Percentiles rank a stretch among this genome's conserved stretches.
phyloP scores from a whole-genome alignment of 2,888 invertebrate species.

The Catotricha subobsoleta region DNA sequence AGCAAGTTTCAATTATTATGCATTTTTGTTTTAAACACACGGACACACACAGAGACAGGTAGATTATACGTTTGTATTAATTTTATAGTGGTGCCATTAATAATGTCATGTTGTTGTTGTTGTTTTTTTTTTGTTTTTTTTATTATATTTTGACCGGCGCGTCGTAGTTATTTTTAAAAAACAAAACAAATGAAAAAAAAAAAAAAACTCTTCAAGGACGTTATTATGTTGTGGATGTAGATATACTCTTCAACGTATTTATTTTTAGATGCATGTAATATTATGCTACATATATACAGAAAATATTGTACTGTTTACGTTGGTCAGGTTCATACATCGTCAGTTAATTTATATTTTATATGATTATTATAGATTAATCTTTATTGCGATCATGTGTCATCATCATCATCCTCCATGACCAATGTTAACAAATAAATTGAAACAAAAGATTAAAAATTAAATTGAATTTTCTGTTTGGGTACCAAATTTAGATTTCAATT shows the following conservation, averaged over 20 bases:
- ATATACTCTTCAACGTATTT: neutral
- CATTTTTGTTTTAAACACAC: no score
- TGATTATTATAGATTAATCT: no score
- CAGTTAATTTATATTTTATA: no score
- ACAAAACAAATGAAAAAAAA: neutral
- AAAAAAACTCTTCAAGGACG: neutral
- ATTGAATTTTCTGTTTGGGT: no score
- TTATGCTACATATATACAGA: neutral
- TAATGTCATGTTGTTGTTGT: neutral
- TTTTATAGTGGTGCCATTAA: neutral
- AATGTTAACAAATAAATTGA: no score
- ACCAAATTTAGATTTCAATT: no score
- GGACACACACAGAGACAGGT: neutral
- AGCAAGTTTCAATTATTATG: no score
- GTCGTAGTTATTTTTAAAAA: neutral
- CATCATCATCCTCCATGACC: no score
- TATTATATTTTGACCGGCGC: neutral
- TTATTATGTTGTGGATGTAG: neutral
- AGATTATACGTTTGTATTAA: neutral
- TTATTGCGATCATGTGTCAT: no score
- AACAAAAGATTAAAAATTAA: no score
- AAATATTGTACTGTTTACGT: no score
- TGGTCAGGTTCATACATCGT: no score
- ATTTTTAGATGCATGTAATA: neutral
- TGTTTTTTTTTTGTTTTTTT: neutral